Evolutionary conservation across 2,113 vertebrate genomes (phyloP).

Genomic region (Pao palembangensis): DNA sequence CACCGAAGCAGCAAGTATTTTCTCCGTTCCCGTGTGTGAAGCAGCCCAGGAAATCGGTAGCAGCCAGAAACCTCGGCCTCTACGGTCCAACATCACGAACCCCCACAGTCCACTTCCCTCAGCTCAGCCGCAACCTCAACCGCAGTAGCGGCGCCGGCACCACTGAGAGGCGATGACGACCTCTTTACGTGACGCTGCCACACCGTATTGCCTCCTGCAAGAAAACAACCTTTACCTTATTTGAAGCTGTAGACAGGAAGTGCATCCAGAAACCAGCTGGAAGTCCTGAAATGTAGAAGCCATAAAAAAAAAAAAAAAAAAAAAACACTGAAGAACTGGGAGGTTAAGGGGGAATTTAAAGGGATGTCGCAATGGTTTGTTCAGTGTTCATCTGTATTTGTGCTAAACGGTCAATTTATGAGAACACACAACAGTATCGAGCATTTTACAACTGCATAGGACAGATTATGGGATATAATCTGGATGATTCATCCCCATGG

Average conservation of each 20-base stretch:
- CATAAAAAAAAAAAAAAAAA: background rate
- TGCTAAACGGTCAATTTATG: background rate
- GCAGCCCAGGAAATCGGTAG: conserved; percentile 86
- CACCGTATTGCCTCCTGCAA: conserved; percentile 28
- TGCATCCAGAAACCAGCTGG: background rate
- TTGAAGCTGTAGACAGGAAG: background rate
- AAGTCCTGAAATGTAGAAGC: conserved; percentile 7
- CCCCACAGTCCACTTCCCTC: conserved; percentile 88
- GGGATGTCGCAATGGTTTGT: background rate
- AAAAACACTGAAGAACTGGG: background rate
- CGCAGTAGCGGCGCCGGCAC: conserved; percentile 67
- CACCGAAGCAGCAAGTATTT: conserved; percentile 72
- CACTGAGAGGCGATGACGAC: conserved; percentile 77
- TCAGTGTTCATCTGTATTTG: conserved; percentile 6
- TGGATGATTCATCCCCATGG: too few relatives aligned
- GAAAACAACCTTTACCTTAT: conserved; percentile 3
- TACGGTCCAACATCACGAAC: conserved; percentile 93
- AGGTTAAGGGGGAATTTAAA: background rate
- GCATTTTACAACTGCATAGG: conserved; percentile 27
- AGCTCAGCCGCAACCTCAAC: conserved; percentile 86
- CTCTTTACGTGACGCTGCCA: too few relatives aligned
- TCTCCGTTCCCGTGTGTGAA: conserved; percentile 93
- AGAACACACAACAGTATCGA: conserved; percentile 1
- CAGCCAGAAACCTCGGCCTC: conserved; percentile 90
- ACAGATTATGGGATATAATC: too few relatives aligned